Percentiles rank a stretch among this genome's conserved stretches.
These are phyloP conservation scores for Anthoscopus minutus DNA, from an alignment of 2,113 vertebrate genomes.

Conservation along the genomic window DNA sequence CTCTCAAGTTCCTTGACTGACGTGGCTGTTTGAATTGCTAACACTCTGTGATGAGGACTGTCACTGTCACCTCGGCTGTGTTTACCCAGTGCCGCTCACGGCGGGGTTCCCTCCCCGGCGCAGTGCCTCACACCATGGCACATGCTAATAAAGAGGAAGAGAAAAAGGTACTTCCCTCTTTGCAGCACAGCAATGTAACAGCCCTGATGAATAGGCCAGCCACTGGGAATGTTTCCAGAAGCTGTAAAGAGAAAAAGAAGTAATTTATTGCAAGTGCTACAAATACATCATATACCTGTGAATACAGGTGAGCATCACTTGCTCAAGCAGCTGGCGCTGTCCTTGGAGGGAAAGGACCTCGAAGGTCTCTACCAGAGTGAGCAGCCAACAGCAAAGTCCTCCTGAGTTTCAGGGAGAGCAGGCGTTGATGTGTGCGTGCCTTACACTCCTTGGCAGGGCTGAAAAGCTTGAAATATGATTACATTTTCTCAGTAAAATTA, in stretches of 20 bases:
- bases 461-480: background rate
- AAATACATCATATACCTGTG: constrained; percentile 37
- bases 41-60: background rate
- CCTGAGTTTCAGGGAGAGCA: background rate
- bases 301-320: constrained; percentile 46
- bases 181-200: background rate
- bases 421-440: fast-evolving
- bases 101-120: background rate
- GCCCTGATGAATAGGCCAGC: constrained; percentile 5
- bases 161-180: background rate
- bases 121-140: background rate
- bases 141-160: background rate
- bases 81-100: background rate
- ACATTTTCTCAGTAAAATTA: background rate
- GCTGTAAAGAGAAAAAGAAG: background rate
- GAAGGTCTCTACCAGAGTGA: background rate
- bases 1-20: background rate
- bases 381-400: background rate
- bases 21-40: background rate
- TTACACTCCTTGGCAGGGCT: background rate
- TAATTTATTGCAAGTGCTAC: constrained; percentile 35
- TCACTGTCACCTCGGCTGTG: background rate
- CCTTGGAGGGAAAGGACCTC: constrained; percentile 19
- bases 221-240: constrained; percentile 27
- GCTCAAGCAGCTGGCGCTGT: background rate